Base-by-base conservation (phyloP, 2,113 vertebrate genomes). In the Ictalurus furcatus region DNA sequence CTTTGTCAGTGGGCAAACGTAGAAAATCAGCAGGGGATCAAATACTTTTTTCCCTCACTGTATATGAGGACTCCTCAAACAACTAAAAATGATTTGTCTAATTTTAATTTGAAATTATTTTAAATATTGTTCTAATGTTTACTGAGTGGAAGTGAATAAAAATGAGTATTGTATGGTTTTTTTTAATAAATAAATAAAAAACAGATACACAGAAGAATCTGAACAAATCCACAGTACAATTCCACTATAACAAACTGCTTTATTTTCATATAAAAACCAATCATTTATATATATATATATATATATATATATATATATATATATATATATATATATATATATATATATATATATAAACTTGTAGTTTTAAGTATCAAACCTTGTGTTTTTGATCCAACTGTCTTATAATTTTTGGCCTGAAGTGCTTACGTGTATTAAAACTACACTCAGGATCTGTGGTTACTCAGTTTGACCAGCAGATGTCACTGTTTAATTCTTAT, bases 381-480 rank as follows among this genome's bases (percentile, higher is more conserved):
- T 78, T 12, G 2, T n/a, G 1, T 56, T 56, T 30, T 17, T 30
- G 4, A 17, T 23, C 9, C 16, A 17, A 7, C 9, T 83, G 2
- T 83, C 2, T 34, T 28, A 85, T 85, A 0, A 13, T n/a, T 25
- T 30, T 71, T 12, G 3, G 12, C 52, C n/a, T 58, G 0, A 74
- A 9, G 12, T 30, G 8, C 56, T 3, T 19, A 12, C 2, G 3
- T 25, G 40, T 79, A 79, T n/a, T 79, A 44, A 44, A 63, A 69
- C 14, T 1, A 9, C n/a, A n/a, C 8, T 11, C 16, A 23, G 19
- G 4, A 56, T 3, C 11, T 85, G 74, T 80, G 5, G 63, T 78
- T 61, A 48, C 40, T 14, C 13, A 30, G 7, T 79, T 56, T 85
- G 6, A 71, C 83, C 88, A 85, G 40, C 82, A 88, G 85, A 78